Conservation (phyloP, 1,140 invertebrate species). For the Meteorus sp. region DNA sequence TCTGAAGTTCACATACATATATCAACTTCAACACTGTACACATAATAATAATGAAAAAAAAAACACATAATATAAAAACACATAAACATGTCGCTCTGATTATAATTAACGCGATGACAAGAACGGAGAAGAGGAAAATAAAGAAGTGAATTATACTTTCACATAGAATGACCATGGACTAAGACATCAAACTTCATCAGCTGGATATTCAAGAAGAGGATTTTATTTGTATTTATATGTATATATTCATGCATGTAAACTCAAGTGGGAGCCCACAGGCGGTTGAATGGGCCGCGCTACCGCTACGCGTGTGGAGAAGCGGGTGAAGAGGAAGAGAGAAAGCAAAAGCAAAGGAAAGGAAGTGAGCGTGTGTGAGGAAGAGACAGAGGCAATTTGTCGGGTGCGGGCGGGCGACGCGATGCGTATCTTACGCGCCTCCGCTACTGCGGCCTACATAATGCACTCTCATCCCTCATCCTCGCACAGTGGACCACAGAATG, state of each 20-base stretch:
- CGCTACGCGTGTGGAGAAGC: conserved; percentile 30
- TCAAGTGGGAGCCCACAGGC: conserved; percentile 22
- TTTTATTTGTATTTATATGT: no score
- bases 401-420: conserved; percentile 42
- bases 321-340: conserved; percentile 15
- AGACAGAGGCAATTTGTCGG: conserved; percentile 49
- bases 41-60: no score
- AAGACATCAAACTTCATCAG: conserved; percentile 48
- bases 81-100: neutral
- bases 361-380: conserved; percentile 32
- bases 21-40: no score
- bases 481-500: conserved; percentile 34
- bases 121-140: neutral
- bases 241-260: neutral
- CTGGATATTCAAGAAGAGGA: conserved; percentile 3
- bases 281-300: conserved; percentile 31
- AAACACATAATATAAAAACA: no score
- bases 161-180: conserved; percentile 31
- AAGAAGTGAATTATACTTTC: neutral
- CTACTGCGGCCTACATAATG: conserved; percentile 41
- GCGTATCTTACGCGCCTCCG: conserved; percentile 40
- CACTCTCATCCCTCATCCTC: conserved; percentile 46
- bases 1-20: no score
- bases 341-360: conserved; percentile 36
- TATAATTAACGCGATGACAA: neutral